Base-by-base conservation (phyloP, 2,797 vertebrate species). In the Babyrousa celebensis region DNA sequence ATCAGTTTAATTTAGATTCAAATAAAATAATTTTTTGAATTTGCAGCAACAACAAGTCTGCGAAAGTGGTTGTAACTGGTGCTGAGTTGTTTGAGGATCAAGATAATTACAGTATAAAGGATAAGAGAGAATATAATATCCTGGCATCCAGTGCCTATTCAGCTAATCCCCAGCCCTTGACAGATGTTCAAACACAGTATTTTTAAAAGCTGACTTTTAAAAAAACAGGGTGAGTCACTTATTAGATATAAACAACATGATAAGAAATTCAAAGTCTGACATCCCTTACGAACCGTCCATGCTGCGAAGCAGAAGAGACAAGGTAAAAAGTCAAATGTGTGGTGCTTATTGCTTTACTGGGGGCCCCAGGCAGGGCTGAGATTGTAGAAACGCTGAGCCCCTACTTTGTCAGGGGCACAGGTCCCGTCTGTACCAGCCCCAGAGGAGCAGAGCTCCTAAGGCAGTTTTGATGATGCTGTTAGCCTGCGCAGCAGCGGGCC, bases 21-120 rank as follows among this genome's bases (percentile, higher is more conserved):
- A 94, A 98, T 96, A 71, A 98, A 98, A 98, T 97, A 96, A 97
- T 98, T 96, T 98, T 98, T 97, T 98, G 96, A 98, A 98, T 98
- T 98, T 98, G 84, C 97, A 98, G 92, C 97, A 98, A 97, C 96
- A 98, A 98, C 95, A 98, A 98, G 95, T 98, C 98, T 98, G 95
- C 17, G 95, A 98, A 98, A 98, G 95, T 97, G 92, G 98, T 97
- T 97, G 86, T 97, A 98, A 97, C 97, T 98, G 97, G 98, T 80
- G 62, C 89, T 94, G 97, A 98, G 97, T 97, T 98, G 98, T 98
- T 98, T 98, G 97, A 98, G 96, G 97, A 98, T 98, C 98, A 98
- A 98, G 97, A 98, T 98, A 98, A 98, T 98, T 98, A 98, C 96
- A 98, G 97, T 97, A 98, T 98, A 98, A 95, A 98, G 97, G 94